Conservation (phyloP, 1,140 invertebrate genomes). For the Brachionus rubens region DNA sequence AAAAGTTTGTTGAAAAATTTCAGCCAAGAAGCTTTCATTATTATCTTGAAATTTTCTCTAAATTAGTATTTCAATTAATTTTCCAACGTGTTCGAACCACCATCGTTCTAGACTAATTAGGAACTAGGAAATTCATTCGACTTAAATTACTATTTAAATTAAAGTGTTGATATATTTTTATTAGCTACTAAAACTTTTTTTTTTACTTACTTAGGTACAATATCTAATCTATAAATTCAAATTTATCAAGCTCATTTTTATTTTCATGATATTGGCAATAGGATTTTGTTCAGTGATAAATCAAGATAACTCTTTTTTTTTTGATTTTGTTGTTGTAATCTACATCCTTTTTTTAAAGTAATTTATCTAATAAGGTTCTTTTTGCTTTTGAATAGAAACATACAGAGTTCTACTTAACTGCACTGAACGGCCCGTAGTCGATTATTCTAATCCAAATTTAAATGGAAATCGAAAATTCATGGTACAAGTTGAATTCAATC, state of each 20-base stretch:
- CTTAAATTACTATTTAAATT: conserved; percentile 31
- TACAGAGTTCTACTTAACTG: neutral
- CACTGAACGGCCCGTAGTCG: neutral
- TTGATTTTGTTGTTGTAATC: neutral
- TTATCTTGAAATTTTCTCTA: conserved; percentile 27
- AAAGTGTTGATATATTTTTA: neutral
- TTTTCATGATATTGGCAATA: neutral
- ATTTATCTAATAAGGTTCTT: no score
- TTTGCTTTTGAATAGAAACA: neutral
- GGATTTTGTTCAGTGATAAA: neutral
- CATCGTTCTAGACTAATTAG: neutral
- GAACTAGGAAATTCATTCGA: neutral
- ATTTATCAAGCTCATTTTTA: conserved; percentile 37
- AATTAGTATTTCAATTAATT: conserved; percentile 38
- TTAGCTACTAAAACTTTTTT: neutral
- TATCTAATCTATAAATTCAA: conserved; percentile 43
- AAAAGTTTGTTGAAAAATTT: neutral
- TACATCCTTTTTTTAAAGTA: neutral
- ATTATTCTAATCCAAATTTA: no score
- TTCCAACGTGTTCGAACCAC: neutral
- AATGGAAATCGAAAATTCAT: conserved; percentile 43
- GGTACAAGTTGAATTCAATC: conserved; percentile 17
- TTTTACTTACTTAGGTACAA: conserved; percentile 9
- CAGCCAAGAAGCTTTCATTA: conserved; percentile 7
- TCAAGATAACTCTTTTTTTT: conserved; percentile 19